Conservation (phyloP, 2,113 vertebrate genomes). For the Chaenocephalus aceratus region DNA sequence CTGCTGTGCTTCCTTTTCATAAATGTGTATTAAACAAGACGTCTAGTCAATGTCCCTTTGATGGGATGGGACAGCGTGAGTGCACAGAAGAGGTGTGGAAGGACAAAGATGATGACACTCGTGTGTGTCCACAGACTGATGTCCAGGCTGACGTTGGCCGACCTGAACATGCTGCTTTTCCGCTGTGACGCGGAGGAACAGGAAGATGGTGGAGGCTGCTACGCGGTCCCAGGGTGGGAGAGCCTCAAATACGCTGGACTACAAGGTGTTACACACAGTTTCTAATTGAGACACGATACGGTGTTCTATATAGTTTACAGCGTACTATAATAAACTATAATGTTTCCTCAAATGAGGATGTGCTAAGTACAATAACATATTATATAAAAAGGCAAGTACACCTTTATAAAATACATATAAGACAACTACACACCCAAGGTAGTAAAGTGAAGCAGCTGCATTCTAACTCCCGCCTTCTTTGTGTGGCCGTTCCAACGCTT, state of each 20-base stretch:
- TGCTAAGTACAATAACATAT: background rate
- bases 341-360: background rate
- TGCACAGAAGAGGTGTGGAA: too few species aligned
- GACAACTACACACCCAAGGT: too few species aligned
- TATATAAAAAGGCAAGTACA: background rate
- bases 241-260: slow-evolving; percentile 93
- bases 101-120: too few species aligned
- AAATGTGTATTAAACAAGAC: too few species aligned
- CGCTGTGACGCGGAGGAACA: slow-evolving; percentile 93
- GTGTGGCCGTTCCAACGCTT: too few species aligned
- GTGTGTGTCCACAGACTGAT: slow-evolving; percentile 84
- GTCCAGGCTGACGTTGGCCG: slow-evolving; percentile 89
- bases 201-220: slow-evolving; percentile 95
- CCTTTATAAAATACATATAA: background rate
- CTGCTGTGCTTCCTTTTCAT: too few species aligned
- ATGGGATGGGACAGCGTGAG: too few species aligned
- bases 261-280: slow-evolving; percentile 86
- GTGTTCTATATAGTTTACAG: too few species aligned
- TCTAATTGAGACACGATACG: too few species aligned
- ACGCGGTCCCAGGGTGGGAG: slow-evolving; percentile 92
- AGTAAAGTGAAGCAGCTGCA: too few species aligned
- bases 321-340: background rate
- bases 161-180: slow-evolving; percentile 93
- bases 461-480: too few species aligned
- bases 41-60: too few species aligned